Conservation (phyloP, 2,888 invertebrate genomes). For the Sesamia inferens region DNA sequence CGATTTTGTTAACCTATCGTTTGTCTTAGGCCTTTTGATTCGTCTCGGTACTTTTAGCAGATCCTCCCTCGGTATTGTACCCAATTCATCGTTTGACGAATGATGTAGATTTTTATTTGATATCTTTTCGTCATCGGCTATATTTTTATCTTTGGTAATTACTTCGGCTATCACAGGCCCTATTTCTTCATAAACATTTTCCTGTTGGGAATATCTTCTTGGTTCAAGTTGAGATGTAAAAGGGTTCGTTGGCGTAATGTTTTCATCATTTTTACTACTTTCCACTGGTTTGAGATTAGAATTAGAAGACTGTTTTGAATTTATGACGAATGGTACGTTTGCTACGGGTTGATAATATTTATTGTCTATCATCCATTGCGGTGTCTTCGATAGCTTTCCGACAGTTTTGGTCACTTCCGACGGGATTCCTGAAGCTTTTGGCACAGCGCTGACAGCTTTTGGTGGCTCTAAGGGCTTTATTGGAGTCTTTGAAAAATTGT, state of each 20-base stretch:
- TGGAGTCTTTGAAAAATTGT: conserved; percentile 40
- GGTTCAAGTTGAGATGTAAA: conserved; percentile 61
- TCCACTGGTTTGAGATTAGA: conserved; percentile 57
- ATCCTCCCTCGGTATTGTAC: conserved; percentile 79
- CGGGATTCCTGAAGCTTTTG: conserved; percentile 47
- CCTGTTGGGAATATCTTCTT: conserved; percentile 75
- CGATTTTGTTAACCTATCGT: conserved; percentile 60
- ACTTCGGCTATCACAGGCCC: conserved; percentile 69
- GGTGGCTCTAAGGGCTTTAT: conserved; percentile 32
- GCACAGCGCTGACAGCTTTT: conserved; percentile 17
- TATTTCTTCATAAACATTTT: conserved; percentile 87
- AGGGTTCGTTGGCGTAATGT: conserved; percentile 62
- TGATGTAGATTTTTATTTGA: conserved; percentile 72
- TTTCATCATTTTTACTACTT: conserved; percentile 56
- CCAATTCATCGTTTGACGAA: conserved; percentile 72
- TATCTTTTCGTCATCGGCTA: conserved; percentile 86
- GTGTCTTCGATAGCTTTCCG: conserved; percentile 78
- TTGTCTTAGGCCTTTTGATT: conserved; percentile 80
- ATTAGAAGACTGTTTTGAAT: conserved; percentile 64
- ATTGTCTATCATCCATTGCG: conserved; percentile 82
- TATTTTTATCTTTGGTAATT: conserved; percentile 71
- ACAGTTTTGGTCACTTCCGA: conserved; percentile 65
- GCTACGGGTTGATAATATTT: conserved; percentile 84
- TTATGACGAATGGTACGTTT: conserved; percentile 81
- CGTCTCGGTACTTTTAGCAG: conserved; percentile 83